Evolutionary conservation across 2,797 vertebrate genomes (phyloP).

Genomic region (Pyrrhura leucotis): DNA sequence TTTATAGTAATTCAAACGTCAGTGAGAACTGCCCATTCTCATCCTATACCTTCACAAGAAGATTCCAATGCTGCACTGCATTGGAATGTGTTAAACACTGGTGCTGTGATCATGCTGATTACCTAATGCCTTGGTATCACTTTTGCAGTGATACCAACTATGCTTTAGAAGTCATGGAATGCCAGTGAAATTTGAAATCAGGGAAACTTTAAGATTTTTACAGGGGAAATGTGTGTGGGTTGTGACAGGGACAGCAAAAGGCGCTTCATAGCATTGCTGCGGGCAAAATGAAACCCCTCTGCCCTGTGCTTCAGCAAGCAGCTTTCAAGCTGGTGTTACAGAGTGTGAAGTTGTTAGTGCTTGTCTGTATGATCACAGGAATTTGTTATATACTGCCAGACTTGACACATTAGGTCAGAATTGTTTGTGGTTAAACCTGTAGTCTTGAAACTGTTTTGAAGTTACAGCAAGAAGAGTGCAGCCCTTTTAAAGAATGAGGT

Average conservation of each 20-base stretch:
- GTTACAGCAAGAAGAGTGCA: not conserved
- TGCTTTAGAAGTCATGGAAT: not conserved
- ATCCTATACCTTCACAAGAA: not conserved
- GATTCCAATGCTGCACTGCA: not conserved
- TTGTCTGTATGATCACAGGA: not conserved
- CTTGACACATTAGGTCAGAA: not conserved
- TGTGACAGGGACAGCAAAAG: not conserved
- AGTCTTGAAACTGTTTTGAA: not conserved
- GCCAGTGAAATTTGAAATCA: not conserved
- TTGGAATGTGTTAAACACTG: not conserved
- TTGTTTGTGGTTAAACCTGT: not conserved
- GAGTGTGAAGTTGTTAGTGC: not conserved
- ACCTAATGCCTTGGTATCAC: not conserved
- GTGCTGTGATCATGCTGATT: not conserved
- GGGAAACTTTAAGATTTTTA: not conserved
- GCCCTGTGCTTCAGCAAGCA: not conserved
- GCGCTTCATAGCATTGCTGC: not conserved
- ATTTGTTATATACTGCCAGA: not conserved
- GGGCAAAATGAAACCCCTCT: not conserved
- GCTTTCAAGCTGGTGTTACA: not conserved
- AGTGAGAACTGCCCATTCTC: not conserved
- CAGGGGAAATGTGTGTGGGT: fast-evolving
- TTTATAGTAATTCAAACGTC: not conserved
- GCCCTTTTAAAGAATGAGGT: not conserved
- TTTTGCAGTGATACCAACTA: not conserved